phyloP scores from a whole-genome alignment of 2,888 invertebrate species.

The Melanostoma scalare region DNA sequence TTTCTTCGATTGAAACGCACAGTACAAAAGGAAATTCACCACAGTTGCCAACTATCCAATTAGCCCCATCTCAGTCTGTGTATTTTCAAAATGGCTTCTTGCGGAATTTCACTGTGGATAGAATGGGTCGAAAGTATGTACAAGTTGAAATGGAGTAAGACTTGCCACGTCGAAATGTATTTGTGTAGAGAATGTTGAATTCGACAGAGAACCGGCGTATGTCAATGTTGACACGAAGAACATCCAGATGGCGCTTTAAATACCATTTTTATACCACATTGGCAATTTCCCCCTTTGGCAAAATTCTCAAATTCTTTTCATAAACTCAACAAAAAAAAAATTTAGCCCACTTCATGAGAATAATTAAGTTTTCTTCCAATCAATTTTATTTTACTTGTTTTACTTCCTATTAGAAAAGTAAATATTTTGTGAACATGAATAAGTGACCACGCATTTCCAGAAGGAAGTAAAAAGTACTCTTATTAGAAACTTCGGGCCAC shows the following conservation, averaged over 20 bases:
- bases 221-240: constrained; percentile 38
- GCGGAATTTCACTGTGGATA: constrained; percentile 28
- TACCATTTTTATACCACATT: background rate
- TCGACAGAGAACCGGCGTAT: constrained; percentile 58
- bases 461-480: constrained; percentile 44
- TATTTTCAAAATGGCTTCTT: constrained; percentile 70
- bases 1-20: constrained; percentile 66
- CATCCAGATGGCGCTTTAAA: constrained; percentile 51
- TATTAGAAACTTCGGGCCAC: constrained; percentile 19
- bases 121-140: constrained; percentile 25
- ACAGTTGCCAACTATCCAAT: constrained; percentile 62
- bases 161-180: constrained; percentile 70
- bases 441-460: constrained; percentile 34
- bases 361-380: no score
- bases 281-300: constrained; percentile 5
- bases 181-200: constrained; percentile 66
- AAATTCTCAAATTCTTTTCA: background rate
- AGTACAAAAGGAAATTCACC: constrained; percentile 65
- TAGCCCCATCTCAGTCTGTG: constrained; percentile 50
- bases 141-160: constrained; percentile 46
- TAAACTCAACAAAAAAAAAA: background rate
- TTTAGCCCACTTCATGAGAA: background rate
- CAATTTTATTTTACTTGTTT: no score
- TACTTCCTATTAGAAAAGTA: no score
- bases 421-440: background rate